Evolutionary conservation across 1,140 invertebrate genomes (phyloP), one percentile per base, ranked within the genome.

Genomic region (Heliconius congener): DNA sequence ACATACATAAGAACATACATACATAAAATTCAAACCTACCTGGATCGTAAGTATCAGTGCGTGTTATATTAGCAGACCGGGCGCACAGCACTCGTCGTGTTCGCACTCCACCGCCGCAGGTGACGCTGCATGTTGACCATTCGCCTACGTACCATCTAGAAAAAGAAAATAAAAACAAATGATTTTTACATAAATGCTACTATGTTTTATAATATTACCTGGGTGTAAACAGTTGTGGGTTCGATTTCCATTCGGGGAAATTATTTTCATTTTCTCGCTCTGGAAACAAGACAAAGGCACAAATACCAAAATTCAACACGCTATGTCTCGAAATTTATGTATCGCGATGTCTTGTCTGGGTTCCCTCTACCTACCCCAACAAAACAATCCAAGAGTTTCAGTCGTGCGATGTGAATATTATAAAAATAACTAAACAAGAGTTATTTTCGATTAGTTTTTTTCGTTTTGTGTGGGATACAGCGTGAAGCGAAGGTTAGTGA

Each of bases 91-190:
- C 97, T 76, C 96, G 95, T 46, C 98, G 95, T 39, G 96, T 96
- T 86, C 96, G 95, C 57, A 96, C 96, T 27, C 98, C 98, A 55
- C 97, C 97, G 2, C 98, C 98, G 88, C 98, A 99, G n/a, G 95
- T 96, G 8, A 96, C 96, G 71, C 97, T 97, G 93, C 98, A 99
- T 52, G 95, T 91, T 72, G 97, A 97, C 98, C 98, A 99, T 81
- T 98, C 97, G 60, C 97, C 97, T n/a, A 97, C 96, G 84, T 97
- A 96, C 98, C 98, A 99, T 89, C 98, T 99, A 94, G 23, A 1
- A 0, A 11, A 3, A 8, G 3, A 71, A 39, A 39, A 11, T n/a
- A 37, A 8, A 37, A 8, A 6, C 8, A 37, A 11, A n/a, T 55
- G 19, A 8, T 55, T 55, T 6, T 42, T 42, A 42, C 0, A 11